These are phyloP conservation scores for Euwallacea fornicatus DNA, from an alignment of 1,140 invertebrate species.

Conservation along the genomic window DNA sequence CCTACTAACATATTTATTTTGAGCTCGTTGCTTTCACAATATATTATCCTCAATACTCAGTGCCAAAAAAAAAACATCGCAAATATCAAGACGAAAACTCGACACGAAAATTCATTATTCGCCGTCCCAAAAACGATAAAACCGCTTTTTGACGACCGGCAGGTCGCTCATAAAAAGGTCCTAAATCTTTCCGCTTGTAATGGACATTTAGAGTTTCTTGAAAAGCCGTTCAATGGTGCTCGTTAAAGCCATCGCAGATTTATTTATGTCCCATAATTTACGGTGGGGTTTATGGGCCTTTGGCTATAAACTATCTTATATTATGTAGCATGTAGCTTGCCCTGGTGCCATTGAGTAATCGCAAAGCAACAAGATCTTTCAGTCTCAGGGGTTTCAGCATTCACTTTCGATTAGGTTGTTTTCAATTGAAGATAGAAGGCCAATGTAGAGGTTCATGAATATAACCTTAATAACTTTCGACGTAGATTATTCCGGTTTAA, in stretches of 20 bases:
- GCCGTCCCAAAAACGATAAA: constrained; percentile 8
- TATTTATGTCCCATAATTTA: constrained; percentile 32
- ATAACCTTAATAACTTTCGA: too few species aligned
- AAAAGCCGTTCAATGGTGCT: constrained; percentile 30
- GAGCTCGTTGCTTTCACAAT: too few species aligned
- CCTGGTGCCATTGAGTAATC: not conserved
- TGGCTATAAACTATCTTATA: constrained; percentile 28
- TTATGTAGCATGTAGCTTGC: not conserved
- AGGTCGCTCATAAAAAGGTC: constrained; percentile 21
- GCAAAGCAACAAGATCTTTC: not conserved
- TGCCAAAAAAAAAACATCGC: too few species aligned
- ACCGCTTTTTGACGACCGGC: constrained; percentile 19
- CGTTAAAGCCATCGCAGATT: constrained; percentile 30
- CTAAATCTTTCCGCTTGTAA: constrained; percentile 25
- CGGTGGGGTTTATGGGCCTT: constrained; percentile 14
- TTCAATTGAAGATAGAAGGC: too few species aligned
- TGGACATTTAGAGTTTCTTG: constrained; percentile 32
- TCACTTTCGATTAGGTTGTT: too few species aligned
- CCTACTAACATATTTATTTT: too few species aligned
- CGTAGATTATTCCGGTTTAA: not conserved
- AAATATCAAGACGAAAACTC: not conserved
- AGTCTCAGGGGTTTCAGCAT: not conserved
- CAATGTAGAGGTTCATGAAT: too few species aligned
- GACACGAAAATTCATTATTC: constrained; percentile 11
- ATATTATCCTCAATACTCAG: too few species aligned